These are phyloP conservation scores for Homarus americanus DNA, from an alignment of 1,140 invertebrate species.

Conservation along the genomic window DNA sequence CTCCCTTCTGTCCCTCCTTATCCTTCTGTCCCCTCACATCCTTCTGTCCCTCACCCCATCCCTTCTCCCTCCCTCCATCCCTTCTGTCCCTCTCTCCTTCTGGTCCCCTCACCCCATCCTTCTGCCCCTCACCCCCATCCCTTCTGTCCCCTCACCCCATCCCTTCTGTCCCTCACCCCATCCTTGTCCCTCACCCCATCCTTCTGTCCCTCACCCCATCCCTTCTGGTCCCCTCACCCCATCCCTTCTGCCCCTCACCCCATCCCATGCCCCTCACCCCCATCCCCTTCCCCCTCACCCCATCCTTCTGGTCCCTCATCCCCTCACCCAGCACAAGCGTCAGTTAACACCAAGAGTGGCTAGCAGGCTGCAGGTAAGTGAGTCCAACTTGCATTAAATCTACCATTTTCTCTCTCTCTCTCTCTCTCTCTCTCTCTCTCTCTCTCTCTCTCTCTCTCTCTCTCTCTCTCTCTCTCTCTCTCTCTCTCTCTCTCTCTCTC, in stretches of 20 bases:
- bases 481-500: neutral
- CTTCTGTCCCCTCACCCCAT: neutral
- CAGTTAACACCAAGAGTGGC: slow-evolving; percentile 4
- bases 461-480: slow-evolving; percentile 10
- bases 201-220: neutral
- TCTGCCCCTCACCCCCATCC: neutral
- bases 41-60: neutral
- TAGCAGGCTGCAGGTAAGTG: neutral
- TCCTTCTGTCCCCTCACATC: neutral
- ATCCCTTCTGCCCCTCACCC: neutral
- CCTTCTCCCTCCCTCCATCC: neutral
- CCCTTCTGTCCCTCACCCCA: neutral
- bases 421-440: neutral
- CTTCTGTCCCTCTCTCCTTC: neutral
- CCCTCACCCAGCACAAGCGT: neutral
- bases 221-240: neutral
- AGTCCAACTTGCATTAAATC: neutral
- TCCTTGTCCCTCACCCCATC: neutral
- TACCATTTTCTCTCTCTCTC: neutral
- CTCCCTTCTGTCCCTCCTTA: too few species aligned
- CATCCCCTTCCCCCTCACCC: neutral
- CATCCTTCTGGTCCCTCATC: neutral
- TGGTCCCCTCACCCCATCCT: neutral
- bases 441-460: neutral
- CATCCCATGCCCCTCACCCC: neutral